These are phyloP conservation scores for Rousettus madagascariensis DNA, from an alignment of 2,797 vertebrate species.

Conservation along the genomic window DNA sequence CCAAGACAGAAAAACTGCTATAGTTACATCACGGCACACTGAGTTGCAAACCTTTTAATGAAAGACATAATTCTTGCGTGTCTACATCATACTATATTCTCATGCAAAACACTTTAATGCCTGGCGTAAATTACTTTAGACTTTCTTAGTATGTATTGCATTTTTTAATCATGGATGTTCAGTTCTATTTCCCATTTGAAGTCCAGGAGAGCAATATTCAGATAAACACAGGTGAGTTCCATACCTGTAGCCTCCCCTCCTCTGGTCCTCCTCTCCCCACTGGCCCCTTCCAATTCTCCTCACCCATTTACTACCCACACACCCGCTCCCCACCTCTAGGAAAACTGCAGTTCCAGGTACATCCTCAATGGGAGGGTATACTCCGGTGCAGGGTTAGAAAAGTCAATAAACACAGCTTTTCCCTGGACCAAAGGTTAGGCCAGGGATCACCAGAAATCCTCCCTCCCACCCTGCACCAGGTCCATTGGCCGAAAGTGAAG, in stretches of 20 bases:
- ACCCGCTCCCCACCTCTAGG: neutral
- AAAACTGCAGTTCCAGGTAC: neutral
- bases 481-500: neutral
- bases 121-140: conserved; percentile 83
- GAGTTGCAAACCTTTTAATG: conserved; percentile 87
- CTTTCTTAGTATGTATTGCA: conserved; percentile 85
- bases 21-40: conserved; percentile 84
- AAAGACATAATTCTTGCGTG: conserved; percentile 87
- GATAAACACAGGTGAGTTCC: conserved; percentile 3
- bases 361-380: neutral
- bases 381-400: neutral
- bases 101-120: conserved; percentile 88
- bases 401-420: neutral
- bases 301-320: neutral
- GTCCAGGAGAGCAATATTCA: conserved; percentile 37
- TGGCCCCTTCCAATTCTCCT: neutral
- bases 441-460: neutral
- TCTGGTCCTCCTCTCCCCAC: neutral
- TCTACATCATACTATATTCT: conserved; percentile 85
- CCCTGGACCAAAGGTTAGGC: neutral
- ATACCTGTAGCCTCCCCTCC: neutral
- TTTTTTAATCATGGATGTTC: conserved; percentile 85
- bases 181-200: conserved; percentile 62
- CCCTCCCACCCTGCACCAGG: neutral
- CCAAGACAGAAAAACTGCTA: conserved; percentile 85